A percentile compares a stretch with the other conserved stretches of the same genome.
phyloP scores from a whole-genome alignment of 2,888 invertebrate genomes.

The Oeneis ivallda region DNA sequence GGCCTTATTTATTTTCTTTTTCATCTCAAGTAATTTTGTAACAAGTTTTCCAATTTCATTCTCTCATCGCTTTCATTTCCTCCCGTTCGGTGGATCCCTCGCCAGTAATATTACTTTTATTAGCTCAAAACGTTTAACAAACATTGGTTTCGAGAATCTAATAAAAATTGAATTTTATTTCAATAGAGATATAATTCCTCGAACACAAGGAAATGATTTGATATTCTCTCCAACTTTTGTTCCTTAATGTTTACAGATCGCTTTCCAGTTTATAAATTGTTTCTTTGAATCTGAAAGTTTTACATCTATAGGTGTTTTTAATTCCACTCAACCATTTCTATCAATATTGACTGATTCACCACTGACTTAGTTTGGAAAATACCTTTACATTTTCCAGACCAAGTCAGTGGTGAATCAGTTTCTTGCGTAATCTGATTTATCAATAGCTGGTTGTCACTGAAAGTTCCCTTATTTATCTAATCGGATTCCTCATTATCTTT shows the following conservation, averaged over 20 bases:
- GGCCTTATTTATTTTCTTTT: conserved; percentile 73
- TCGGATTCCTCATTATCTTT: conserved; percentile 74
- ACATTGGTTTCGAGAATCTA: conserved; percentile 73
- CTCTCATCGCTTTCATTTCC: conserved; percentile 79
- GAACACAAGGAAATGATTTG: conserved; percentile 14
- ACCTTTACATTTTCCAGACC: conserved; percentile 3
- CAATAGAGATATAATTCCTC: conserved; percentile 51
- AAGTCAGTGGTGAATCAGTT: conserved; percentile 23
- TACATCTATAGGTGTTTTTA: neutral
- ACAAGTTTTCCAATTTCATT: conserved; percentile 82
- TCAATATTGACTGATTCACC: neutral
- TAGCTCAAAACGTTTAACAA: conserved; percentile 79
- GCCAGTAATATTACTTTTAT: conserved; percentile 79
- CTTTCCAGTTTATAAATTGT: neutral
- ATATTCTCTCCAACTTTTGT: conserved; percentile 7
- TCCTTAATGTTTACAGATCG: neutral
- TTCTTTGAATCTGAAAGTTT: neutral
- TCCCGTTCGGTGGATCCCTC: conserved; percentile 54
- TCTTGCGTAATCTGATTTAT: conserved; percentile 33
- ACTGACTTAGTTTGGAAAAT: too few species aligned
- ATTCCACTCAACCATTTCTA: neutral
- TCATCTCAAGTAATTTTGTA: conserved; percentile 75
- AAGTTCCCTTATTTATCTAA: conserved; percentile 70
- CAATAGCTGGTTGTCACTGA: conserved; percentile 32
- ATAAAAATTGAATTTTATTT: conserved; percentile 68